Conservation (phyloP, 2,113 vertebrate species). For the Thinocorus orbignyianus region DNA sequence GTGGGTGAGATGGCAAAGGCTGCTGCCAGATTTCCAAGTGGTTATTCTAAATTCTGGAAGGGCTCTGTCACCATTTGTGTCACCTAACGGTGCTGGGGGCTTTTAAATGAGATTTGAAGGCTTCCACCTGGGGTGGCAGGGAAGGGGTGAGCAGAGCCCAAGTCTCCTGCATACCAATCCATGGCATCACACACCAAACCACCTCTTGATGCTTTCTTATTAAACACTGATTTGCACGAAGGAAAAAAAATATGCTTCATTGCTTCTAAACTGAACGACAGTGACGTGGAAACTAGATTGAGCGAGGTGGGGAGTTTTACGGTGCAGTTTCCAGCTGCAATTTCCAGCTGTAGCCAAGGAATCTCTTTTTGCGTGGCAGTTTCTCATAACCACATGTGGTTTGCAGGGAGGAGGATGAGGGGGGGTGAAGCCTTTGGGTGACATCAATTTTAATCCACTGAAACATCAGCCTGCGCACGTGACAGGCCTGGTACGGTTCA, state of each 20-base stretch:
- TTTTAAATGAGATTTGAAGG: not conserved
- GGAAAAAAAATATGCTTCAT: not conserved
- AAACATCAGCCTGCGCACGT: not conserved
- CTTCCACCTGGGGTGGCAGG: not conserved
- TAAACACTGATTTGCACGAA: accelerated
- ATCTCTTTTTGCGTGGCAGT: not conserved
- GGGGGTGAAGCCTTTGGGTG: not conserved
- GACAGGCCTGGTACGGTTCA: not conserved
- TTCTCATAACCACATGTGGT: not conserved
- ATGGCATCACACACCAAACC: not conserved
- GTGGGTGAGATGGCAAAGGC: accelerated
- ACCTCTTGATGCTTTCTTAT: not conserved
- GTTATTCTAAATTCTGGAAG: not conserved
- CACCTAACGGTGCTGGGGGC: no score
- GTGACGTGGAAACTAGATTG: accelerated
- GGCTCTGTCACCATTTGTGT: not conserved
- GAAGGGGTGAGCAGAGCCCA: not conserved
- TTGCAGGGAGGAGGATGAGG: not conserved
- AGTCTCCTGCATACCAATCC: not conserved
- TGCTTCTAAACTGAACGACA: not conserved
- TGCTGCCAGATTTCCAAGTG: accelerated
- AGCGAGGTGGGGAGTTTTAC: accelerated
- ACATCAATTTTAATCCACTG: not conserved
- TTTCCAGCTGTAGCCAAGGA: not conserved
- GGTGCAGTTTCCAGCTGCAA: not conserved